Conservation (phyloP, 35 echinoderm and acorn worm species). For the Heliocidaris tuberculata region DNA sequence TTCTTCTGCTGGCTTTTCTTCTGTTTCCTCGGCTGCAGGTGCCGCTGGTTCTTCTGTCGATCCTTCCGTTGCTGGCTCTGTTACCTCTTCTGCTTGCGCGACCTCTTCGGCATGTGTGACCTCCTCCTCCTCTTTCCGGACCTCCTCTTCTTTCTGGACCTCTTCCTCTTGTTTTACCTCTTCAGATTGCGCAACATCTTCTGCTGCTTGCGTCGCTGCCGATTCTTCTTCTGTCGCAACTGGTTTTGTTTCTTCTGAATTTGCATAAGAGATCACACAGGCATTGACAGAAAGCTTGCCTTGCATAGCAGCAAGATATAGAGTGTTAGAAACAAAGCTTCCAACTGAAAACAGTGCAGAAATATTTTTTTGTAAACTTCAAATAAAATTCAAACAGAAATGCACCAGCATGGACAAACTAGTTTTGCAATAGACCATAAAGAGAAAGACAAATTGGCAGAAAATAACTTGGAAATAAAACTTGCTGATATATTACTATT, state of each 20-base stretch:
- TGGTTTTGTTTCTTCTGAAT: not conserved
- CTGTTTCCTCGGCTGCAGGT: not conserved
- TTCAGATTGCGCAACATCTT: not conserved
- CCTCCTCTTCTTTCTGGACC: not conserved
- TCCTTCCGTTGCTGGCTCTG: not conserved
- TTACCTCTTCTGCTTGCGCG: not conserved
- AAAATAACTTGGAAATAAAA: too few relatives aligned
- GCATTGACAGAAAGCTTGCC: not conserved
- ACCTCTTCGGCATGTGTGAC: not conserved
- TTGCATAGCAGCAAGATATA: not conserved
- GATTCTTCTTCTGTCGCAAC: not conserved
- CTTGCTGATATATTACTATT: not conserved
- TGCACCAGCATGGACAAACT: not conserved
- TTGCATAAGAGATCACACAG: not conserved
- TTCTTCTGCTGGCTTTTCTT: not conserved
- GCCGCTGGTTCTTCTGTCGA: conserved; percentile 17
- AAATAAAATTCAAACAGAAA: not conserved
- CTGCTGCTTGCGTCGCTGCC: conserved; percentile 30
- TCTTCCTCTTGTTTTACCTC: not conserved
- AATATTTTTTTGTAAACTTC: not conserved
- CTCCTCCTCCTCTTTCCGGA: conserved; percentile 27
- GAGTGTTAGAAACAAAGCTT: not conserved
- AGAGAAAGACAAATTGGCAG: too few relatives aligned
- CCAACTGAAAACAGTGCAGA: not conserved
- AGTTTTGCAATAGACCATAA: not conserved